These are phyloP conservation scores for Pollenia griseotomentosa DNA, from an alignment of 2,888 invertebrate species.

Conservation along the genomic window DNA sequence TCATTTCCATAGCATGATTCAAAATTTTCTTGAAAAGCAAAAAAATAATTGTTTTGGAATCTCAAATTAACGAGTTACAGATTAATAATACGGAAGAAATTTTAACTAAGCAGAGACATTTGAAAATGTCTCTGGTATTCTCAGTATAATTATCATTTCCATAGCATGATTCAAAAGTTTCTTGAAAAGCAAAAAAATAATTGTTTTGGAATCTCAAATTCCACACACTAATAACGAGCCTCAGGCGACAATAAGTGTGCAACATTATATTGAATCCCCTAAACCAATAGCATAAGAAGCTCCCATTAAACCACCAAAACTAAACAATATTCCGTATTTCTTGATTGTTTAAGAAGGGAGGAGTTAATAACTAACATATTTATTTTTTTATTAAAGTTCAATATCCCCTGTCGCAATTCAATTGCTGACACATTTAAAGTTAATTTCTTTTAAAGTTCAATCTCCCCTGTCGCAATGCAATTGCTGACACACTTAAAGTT, in stretches of 20 bases:
- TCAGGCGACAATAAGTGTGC: background rate
- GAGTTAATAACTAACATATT: slow-evolving; percentile 18
- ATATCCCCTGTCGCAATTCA: slow-evolving; percentile 8
- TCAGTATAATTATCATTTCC: background rate
- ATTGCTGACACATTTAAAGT: background rate
- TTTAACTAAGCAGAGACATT: background rate
- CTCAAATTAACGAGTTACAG: slow-evolving; percentile 28
- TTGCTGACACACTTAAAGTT: background rate
- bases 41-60: slow-evolving; percentile 20
- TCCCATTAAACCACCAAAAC: background rate
- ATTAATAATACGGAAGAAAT: slow-evolving; percentile 13
- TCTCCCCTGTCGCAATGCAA: slow-evolving; percentile 2
- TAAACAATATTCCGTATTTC: too few relatives aligned
- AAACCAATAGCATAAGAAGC: slow-evolving; percentile 17
- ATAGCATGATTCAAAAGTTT: background rate
- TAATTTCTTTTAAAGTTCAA: background rate
- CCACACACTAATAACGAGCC: slow-evolving; percentile 6
- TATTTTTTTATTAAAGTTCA: slow-evolving; percentile 15
- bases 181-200: background rate
- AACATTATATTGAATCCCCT: background rate
- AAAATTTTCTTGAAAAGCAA: background rate
- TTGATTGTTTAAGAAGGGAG: slow-evolving; percentile 1
- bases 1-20: background rate
- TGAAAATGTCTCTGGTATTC: background rate
- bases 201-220: slow-evolving; percentile 24